These are phyloP conservation scores for Hybognathus amarus DNA, from an alignment of 2,797 vertebrate species.

Conservation along the genomic window DNA sequence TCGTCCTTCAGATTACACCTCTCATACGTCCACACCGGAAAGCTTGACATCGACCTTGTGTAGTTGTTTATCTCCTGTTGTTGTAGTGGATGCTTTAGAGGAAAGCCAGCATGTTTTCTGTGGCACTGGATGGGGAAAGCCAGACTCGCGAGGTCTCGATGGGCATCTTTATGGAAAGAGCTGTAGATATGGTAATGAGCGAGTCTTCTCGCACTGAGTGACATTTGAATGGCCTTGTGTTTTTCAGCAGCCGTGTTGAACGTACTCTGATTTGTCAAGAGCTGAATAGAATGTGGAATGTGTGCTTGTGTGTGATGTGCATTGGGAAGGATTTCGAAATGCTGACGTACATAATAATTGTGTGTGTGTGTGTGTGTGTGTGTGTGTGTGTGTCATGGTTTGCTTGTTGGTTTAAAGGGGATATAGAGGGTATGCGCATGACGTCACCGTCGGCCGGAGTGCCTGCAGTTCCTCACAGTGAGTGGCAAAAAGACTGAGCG, in stretches of 20 bases:
- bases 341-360: slow-evolving; percentile 8
- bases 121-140: slow-evolving; percentile 3
- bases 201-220: neutral
- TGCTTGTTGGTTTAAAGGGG: neutral
- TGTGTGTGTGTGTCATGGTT: neutral
- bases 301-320: slow-evolving; percentile 4
- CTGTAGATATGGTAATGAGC: slow-evolving; percentile 54
- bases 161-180: slow-evolving; percentile 38
- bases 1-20: slow-evolving; percentile 27
- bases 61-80: neutral
- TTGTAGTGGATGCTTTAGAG: neutral
- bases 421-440: too few species aligned
- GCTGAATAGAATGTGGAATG: slow-evolving; percentile 19
- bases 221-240: slow-evolving; percentile 39
- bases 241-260: slow-evolving; percentile 42
- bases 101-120: slow-evolving; percentile 11
- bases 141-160: slow-evolving; percentile 10
- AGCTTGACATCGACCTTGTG: slow-evolving; percentile 12
- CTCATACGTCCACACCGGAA: slow-evolving; percentile 18
- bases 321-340: slow-evolving; percentile 12
- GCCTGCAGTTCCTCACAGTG: too few species aligned
- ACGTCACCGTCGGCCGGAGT: too few species aligned
- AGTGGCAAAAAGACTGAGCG: too few species aligned
- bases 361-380: neutral
- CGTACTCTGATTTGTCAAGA: slow-evolving; percentile 22